These are phyloP conservation scores for Ormyrus thymus DNA, from an alignment of 2,888 invertebrate species.

Conservation along the genomic window DNA sequence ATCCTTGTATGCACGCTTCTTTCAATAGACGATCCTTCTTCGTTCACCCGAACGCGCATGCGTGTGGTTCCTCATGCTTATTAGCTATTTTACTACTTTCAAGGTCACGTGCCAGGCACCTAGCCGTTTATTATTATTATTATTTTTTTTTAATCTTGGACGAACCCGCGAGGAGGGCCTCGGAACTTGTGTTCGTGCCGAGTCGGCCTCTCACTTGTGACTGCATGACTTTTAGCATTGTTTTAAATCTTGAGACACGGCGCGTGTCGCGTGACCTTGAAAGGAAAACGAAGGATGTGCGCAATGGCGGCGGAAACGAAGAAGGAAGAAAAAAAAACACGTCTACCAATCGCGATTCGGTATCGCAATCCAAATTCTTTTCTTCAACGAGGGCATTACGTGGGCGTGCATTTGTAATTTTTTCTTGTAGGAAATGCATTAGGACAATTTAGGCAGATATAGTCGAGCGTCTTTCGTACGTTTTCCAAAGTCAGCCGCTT, in stretches of 20 bases:
- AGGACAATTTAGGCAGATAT: conserved; percentile 39
- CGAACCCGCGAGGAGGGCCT: not conserved
- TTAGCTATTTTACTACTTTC: conserved; percentile 43
- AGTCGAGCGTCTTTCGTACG: conserved; percentile 20
- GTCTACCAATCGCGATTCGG: conserved; percentile 36
- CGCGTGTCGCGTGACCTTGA: conserved; percentile 48
- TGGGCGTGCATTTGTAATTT: conserved; percentile 52
- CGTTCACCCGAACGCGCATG: conserved; percentile 55
- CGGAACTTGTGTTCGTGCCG: conserved; percentile 27
- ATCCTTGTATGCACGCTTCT: conserved; percentile 55
- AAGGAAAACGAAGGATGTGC: conserved; percentile 25
- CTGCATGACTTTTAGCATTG: conserved; percentile 30
- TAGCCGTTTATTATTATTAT: not conserved
- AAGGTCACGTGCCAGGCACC: conserved; percentile 45
- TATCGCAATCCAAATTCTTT: conserved; percentile 24
- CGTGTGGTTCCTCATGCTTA: conserved; percentile 52
- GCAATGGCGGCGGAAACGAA: conserved; percentile 34
- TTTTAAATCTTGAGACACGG: not conserved
- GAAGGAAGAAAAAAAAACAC: conserved; percentile 51
- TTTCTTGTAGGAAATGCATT: conserved; percentile 36
- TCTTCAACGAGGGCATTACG: conserved; percentile 51
- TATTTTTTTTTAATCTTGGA: too few relatives aligned
- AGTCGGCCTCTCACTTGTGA: conserved; percentile 23
- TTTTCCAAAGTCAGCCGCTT: conserved; percentile 37
- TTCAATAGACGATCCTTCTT: conserved; percentile 56